Evolutionary conservation across 2,888 invertebrate genomes (phyloP), one percentile per base, ranked within the genome.

Genomic region (Tuta absoluta): DNA sequence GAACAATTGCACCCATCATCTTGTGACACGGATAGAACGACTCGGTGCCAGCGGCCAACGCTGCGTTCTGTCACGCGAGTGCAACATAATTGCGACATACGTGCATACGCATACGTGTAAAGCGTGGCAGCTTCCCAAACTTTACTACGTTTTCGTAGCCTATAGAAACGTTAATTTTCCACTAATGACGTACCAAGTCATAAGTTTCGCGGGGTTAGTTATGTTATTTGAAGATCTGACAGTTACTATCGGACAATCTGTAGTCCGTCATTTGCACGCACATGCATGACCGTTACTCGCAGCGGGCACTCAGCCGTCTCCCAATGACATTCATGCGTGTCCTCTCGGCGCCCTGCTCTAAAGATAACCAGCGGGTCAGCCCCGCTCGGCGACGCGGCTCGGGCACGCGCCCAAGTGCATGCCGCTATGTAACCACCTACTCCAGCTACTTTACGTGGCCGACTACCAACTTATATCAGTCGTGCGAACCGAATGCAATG

Each of bases 281-380:
- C 41, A 58, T 70, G 68, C 67, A 49, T 38, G 57, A 37, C n/a
- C 63, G 53, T 59, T 59, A 63, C 63, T 33, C 33, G 33, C 63
- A 65, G 17, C 38, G 65, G 67, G 67, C 70, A 69, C 69, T 69
- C 72, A 75, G 69, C 68, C 73, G 72, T 79, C 74, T 75, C 72
- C 68, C 78, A 75, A 78, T 85, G 85, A 82, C 83, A 85, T 85
- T 84, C 82, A 78, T 70, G 71, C 72, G 77, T 80, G 84, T 82
- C 83, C 84, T 84, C 84, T 82, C 63, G 59, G 75, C 73, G 79
- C 71, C 78, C 79, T 75, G 75, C 79, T 81, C 87, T 87, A 88
- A 87, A 88, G 87, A 88, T 88, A 87, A 86, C 80, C 80, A 68
- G 85, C 86, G 82, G 72, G 72, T 68, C 66, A 68, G 73, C 70